Evolutionary conservation across 2,888 invertebrate species (phyloP).

Genomic region (Euphydryas editha): DNA sequence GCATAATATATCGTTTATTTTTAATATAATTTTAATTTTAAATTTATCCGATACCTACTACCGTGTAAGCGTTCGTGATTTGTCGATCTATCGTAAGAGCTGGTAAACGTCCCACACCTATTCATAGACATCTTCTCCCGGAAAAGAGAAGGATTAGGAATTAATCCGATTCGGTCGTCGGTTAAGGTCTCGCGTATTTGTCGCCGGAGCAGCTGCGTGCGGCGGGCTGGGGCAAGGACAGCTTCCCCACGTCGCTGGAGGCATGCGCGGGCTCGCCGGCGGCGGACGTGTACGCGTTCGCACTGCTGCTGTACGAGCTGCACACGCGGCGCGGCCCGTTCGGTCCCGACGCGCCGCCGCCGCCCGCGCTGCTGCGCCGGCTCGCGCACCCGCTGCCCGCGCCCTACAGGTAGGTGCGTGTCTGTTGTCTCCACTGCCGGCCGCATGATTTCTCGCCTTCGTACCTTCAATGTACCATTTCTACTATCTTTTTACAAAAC

Average conservation of each 20-base stretch:
- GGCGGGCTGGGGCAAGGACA: slow-evolving; percentile 70
- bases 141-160: too few relatives aligned
- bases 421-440: neutral
- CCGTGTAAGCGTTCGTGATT: too few relatives aligned
- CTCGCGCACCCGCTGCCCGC: slow-evolving; percentile 80
- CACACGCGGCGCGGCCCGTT: slow-evolving; percentile 94
- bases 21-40: too few relatives aligned
- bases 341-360: slow-evolving; percentile 87
- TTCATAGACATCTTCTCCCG: too few relatives aligned
- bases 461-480: too few relatives aligned
- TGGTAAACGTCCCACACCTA: too few relatives aligned
- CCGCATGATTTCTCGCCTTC: neutral
- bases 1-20: too few relatives aligned
- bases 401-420: slow-evolving; percentile 84
- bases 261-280: slow-evolving; percentile 85
- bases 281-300: slow-evolving; percentile 94
- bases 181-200: slow-evolving; percentile 91
- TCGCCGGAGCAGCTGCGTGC: slow-evolving; percentile 90
- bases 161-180: too few relatives aligned
- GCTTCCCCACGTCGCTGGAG: slow-evolving; percentile 58
- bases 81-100: too few relatives aligned
- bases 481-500: too few relatives aligned
- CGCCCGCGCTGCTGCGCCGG: slow-evolving; percentile 85
- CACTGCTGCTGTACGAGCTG: slow-evolving; percentile 94
- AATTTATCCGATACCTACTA: too few relatives aligned